These are phyloP conservation scores for Lepilemur ruficaudatus DNA, from an alignment of 2,797 vertebrate genomes.

Conservation along the genomic window DNA sequence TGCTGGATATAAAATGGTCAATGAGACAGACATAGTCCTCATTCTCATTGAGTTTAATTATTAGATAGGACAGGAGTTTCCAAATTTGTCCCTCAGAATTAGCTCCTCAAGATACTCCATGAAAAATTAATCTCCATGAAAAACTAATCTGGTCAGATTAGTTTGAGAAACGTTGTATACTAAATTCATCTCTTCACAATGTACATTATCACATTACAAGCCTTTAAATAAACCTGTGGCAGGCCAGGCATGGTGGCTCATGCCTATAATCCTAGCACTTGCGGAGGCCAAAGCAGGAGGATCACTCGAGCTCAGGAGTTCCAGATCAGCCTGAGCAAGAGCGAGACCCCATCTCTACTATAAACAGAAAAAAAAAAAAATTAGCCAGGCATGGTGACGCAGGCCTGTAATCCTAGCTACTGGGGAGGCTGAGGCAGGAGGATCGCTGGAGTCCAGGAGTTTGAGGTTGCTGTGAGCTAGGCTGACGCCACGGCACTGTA, in stretches of 20 bases:
- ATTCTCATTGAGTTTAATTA: constrained; percentile 4
- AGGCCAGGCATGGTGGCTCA: background rate
- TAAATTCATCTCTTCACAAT: background rate
- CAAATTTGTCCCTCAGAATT: constrained; percentile 6
- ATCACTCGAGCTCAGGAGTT: no score
- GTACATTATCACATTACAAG: background rate
- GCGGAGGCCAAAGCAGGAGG: no score
- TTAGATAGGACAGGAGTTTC: background rate
- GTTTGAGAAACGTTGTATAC: background rate
- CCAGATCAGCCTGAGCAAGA: no score
- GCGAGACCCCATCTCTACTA: no score
- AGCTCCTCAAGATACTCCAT: background rate
- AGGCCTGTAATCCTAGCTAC: no score
- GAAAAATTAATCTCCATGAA: constrained; percentile 35
- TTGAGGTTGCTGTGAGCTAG: no score
- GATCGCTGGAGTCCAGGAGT: no score
- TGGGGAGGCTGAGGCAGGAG: no score
- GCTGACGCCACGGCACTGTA: no score
- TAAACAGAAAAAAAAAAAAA: no score
- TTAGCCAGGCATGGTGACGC: rapidly evolving
- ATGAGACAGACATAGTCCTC: background rate
- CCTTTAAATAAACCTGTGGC: background rate
- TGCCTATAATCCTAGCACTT: no score
- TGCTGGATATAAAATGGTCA: background rate
- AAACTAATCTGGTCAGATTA: constrained; percentile 24